Percentiles rank a stretch among this genome's conserved stretches.
phyloP scores from a whole-genome alignment of 2,888 invertebrate species.

The Herminia tarsipennalis region DNA sequence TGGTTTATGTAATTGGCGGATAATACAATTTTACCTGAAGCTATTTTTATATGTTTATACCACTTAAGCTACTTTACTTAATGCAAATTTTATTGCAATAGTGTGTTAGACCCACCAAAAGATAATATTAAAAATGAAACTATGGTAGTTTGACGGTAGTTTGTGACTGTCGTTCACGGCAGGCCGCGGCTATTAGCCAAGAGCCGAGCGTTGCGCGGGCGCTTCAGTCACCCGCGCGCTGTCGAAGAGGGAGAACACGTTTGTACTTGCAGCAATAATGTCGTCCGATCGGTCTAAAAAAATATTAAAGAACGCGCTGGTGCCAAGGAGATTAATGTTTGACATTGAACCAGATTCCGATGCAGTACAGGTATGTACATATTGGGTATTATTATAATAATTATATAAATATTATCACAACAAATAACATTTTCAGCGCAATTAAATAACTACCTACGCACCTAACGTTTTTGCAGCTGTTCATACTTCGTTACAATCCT shows the following conservation, averaged over 20 bases:
- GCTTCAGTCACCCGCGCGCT: not conserved
- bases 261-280: too few relatives aligned
- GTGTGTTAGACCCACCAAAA: slow-evolving; percentile 1
- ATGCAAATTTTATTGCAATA: not conserved
- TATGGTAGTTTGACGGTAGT: not conserved
- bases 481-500: not conserved
- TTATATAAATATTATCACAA: too few relatives aligned
- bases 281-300: too few relatives aligned
- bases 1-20: not conserved
- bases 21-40: slow-evolving; percentile 2
- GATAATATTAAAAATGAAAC: not conserved
- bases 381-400: too few relatives aligned
- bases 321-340: too few relatives aligned
- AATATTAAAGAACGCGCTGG: too few relatives aligned
- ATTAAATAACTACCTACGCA: too few relatives aligned
- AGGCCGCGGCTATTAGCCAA: not conserved
- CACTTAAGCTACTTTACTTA: slow-evolving; percentile 2
- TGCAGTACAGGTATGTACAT: too few relatives aligned
- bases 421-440: too few relatives aligned
- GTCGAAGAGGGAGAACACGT: not conserved
- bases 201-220: not conserved
- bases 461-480: not conserved
- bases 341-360: too few relatives aligned
- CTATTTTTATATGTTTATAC: not conserved
- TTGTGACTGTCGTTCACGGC: not conserved